Evolutionary conservation across 2,888 invertebrate species (phyloP), one percentile per base, ranked within the genome.

Genomic region (Noctua janthe): DNA sequence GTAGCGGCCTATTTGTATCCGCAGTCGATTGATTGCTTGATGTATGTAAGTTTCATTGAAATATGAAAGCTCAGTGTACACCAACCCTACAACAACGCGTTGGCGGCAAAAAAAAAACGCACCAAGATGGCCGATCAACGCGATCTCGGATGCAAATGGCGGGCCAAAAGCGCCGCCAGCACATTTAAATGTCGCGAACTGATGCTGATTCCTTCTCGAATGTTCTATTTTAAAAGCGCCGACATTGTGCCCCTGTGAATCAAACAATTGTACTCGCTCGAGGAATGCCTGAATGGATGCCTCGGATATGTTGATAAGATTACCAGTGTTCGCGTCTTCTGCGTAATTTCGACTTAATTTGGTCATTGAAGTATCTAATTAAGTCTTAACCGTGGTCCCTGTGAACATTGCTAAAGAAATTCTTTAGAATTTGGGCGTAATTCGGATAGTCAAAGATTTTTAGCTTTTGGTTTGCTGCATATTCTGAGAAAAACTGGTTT

Each of bases 141-240:
- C 95, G 95, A 95, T 95, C 94, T 94, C 93, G 91, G 93, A 96
- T 96, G 96, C 96, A 96, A 96, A 96, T 96, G 94, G 94, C 93
- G 92, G 92, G 86, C 89, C 94, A 95, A 96, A 96, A 94, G 96
- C 93, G 93, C 95, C 96, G 96, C 95, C 95, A 90, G 92, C 95
- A 93, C 95, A 96, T 96, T 96, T 95, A 95, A 95, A 96, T 95
- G 96, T 96, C 96, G 93, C 94, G 89, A 92, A 92, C 91, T 93
- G 95, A 94, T 91, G 92, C 91, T 92, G 92, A 92, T 91, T 90
- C 84, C 90, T 86, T 84, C 90, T 83, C 91, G 91, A 90, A 91
- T 91, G 94, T 92, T 96, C 95, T 96, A 95, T 96, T 96, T 96
- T 94, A 92, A 92, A 93, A 91, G 88, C 79, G 80, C 87, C 80